phyloP scores from a whole-genome alignment of 2,113 vertebrate species.

The Phycodurus eques region DNA sequence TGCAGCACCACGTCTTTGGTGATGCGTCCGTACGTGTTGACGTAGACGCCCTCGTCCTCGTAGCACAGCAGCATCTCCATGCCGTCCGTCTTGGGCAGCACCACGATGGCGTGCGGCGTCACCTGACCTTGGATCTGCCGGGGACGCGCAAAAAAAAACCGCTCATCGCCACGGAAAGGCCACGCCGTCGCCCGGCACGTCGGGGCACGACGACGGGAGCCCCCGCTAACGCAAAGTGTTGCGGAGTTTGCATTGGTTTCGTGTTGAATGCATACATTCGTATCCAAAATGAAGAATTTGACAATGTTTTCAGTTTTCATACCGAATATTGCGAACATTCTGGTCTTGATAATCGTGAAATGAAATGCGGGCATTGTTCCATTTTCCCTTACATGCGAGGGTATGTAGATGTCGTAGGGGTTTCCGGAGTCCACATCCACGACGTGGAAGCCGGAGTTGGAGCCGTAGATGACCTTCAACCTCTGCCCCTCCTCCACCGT shows the following conservation, averaged over 20 bases:
- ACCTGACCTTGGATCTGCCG: constrained; percentile 98
- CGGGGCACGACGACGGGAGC: no score
- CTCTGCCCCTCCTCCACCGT: constrained; percentile 98
- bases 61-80: constrained; percentile 99
- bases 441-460: constrained; percentile 96
- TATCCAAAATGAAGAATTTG: no score
- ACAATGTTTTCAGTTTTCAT: constrained; percentile 2
- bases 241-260: no score
- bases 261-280: no score
- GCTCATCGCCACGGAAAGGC: background rate
- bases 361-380: background rate
- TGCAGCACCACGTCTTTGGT: constrained; percentile 99
- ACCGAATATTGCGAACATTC: background rate
- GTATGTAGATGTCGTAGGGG: constrained; percentile 98
- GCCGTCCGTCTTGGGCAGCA: constrained; percentile 97
- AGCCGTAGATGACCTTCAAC: constrained; percentile 98
- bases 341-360: no score
- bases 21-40: constrained; percentile 98
- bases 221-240: no score
- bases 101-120: constrained; percentile 97
- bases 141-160: constrained; percentile 35
- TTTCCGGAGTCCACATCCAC: constrained; percentile 98
- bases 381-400: constrained; percentile 88
- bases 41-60: constrained; percentile 98
- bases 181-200: no score